Percentiles rank a stretch among this genome's conserved stretches.
These are phyloP conservation scores for Pangasius mekongensis DNA, from an alignment of 2,797 vertebrate species.

Conservation along the genomic window DNA sequence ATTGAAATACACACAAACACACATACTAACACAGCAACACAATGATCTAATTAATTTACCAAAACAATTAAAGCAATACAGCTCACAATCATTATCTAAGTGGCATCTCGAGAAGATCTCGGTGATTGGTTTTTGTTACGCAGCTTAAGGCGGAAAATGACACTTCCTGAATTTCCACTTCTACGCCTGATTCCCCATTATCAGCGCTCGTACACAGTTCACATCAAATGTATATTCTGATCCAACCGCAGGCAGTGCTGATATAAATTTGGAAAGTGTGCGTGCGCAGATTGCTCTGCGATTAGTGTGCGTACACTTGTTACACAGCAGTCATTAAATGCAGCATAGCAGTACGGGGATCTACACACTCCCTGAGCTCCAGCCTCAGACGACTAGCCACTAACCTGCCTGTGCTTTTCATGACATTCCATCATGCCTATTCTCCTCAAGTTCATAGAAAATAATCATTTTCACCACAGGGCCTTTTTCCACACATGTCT, in stretches of 20 bases:
- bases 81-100: constrained; percentile 7
- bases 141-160: neutral
- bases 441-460: constrained; percentile 55
- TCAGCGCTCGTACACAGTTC: constrained; percentile 27
- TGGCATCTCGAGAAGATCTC: neutral
- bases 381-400: constrained; percentile 32
- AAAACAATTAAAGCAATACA: constrained; percentile 26
- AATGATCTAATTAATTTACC: constrained; percentile 24
- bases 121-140: constrained; percentile 4
- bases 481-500: constrained; percentile 47
- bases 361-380: constrained; percentile 8
- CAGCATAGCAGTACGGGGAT: constrained; percentile 28
- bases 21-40: neutral
- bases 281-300: constrained; percentile 33
- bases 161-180: constrained; percentile 28
- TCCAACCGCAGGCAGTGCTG: constrained; percentile 38
- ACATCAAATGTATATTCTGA: constrained; percentile 32
- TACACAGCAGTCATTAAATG: constrained; percentile 46
- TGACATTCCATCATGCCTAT: constrained; percentile 57
- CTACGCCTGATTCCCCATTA: neutral
- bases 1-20: constrained; percentile 5
- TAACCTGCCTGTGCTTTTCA: constrained; percentile 34
- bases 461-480: constrained; percentile 64
- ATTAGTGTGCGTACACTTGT: constrained; percentile 31
- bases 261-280: constrained; percentile 24